These are phyloP conservation scores for Tromatobia lineatoria DNA, from an alignment of 2,888 invertebrate species.

Conservation along the genomic window DNA sequence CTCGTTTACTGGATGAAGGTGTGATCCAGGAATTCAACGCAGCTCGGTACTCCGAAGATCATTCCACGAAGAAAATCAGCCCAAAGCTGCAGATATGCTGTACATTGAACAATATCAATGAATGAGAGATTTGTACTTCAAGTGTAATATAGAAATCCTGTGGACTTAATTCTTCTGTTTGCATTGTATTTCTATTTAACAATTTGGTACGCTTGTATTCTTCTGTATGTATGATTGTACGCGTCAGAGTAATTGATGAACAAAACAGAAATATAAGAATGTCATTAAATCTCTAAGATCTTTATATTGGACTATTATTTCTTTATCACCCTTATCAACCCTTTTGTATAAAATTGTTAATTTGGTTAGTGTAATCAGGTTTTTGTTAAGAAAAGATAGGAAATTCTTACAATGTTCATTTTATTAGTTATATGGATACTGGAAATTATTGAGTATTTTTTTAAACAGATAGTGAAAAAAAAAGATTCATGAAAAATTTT, in stretches of 20 bases:
- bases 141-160: neutral
- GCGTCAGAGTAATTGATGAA: neutral
- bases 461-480: too few species aligned
- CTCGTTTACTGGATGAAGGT: neutral
- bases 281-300: slow-evolving; percentile 32
- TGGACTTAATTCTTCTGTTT: neutral
- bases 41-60: neutral
- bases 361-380: neutral
- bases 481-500: too few species aligned
- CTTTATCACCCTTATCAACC: neutral
- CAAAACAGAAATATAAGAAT: neutral
- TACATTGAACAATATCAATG: neutral
- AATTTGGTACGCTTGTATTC: slow-evolving; percentile 9
- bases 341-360: neutral
- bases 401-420: neutral
- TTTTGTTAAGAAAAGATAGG: neutral
- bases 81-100: neutral
- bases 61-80: neutral
- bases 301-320: neutral
- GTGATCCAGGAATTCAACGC: neutral
- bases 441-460: too few species aligned
- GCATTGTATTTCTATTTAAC: slow-evolving; percentile 1
- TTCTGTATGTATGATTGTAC: slow-evolving; percentile 7
- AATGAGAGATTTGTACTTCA: neutral
- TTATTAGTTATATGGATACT: too few species aligned